phyloP scores from a whole-genome alignment of 2,888 invertebrate genomes.

The Crepidodera aurea region DNA sequence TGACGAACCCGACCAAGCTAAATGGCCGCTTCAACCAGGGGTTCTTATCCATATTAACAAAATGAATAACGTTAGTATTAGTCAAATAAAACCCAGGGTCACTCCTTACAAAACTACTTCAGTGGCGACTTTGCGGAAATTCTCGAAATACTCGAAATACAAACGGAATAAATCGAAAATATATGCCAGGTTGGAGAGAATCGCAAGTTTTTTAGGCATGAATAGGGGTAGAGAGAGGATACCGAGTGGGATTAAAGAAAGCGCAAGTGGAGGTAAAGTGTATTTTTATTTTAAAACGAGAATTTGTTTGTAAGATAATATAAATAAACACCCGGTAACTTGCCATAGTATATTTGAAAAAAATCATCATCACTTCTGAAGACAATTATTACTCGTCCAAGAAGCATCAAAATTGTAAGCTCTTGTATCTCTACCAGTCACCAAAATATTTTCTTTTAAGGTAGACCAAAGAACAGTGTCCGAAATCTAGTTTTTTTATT shows the following conservation, averaged over 20 bases:
- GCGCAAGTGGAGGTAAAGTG: constrained; percentile 63
- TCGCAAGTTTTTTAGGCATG: constrained; percentile 56
- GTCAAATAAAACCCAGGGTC: constrained; percentile 50
- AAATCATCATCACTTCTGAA: no score
- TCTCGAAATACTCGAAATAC: constrained; percentile 53
- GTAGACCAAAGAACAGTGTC: no score
- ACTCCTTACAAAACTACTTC: constrained; percentile 53
- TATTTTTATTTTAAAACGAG: constrained; percentile 39
- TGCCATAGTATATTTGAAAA: constrained; percentile 1
- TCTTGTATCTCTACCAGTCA: no score
- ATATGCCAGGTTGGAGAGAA: constrained; percentile 56
- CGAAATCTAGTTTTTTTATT: no score
- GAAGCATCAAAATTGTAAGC: no score
- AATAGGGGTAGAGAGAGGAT: constrained; percentile 55
- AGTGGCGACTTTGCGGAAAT: constrained; percentile 40
- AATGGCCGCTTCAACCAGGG: constrained; percentile 90
- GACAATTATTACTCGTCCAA: no score
- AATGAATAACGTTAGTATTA: constrained; percentile 70
- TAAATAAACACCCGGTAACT: background rate
- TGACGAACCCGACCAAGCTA: constrained; percentile 61
- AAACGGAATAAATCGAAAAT: constrained; percentile 55
- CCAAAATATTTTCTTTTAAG: no score
- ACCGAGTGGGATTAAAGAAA: constrained; percentile 62
- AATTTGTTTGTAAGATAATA: constrained; percentile 35
- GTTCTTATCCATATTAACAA: constrained; percentile 89